Base-by-base conservation (phyloP, 2,113 vertebrate genomes). In the Aleadryas rufinucha region DNA sequence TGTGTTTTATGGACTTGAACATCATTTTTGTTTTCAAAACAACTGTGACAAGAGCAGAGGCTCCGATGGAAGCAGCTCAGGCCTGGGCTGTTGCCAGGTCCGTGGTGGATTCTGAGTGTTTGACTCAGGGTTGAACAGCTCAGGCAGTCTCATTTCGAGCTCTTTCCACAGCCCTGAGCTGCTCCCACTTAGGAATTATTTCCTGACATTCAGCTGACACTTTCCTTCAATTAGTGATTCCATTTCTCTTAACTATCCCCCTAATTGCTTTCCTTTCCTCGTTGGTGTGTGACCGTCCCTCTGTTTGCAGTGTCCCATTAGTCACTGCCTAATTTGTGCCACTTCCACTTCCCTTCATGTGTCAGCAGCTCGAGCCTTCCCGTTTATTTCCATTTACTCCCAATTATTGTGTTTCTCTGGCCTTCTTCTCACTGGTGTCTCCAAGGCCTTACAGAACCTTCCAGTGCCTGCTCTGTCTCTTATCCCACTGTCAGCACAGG, bases 191-290 rank as follows among this genome's bases (percentile, higher is more conserved):
- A 49, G 56, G 83, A 94, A 92, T 92, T 90, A 49, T 95, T 97
- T 95, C 93, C 95, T 93, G 88, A 81, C 88, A 92, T 93, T 90
- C 56, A 70, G 59, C 33, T 89, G 91, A 77, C 47, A 78, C 79
- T 96, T 97, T 93, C 44, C 85, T 96, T 88, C 88, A 93, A 84
- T 90, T 95, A 96, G 60, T 75, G 52, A 88, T 86, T 86, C 76
- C 49, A 24, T 90, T 96, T 89, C 76, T 94, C 61, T 83, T 94
- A 93, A 83, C 63, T 60, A 39, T 53, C 8, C 18, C 35, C 39
- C 35, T 91, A 94, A 93, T 88, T 91, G 90, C 72, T 86, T 95
- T 87, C 79, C 87, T 93, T 83, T 79, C 84, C 63, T 80, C 49
- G 27, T 72, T 70, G 61, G 42, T 74, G 35, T 72, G 50, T 75